phyloP scores from a whole-genome alignment of 2,888 invertebrate species.

The Sinotaia quadrata region DNA sequence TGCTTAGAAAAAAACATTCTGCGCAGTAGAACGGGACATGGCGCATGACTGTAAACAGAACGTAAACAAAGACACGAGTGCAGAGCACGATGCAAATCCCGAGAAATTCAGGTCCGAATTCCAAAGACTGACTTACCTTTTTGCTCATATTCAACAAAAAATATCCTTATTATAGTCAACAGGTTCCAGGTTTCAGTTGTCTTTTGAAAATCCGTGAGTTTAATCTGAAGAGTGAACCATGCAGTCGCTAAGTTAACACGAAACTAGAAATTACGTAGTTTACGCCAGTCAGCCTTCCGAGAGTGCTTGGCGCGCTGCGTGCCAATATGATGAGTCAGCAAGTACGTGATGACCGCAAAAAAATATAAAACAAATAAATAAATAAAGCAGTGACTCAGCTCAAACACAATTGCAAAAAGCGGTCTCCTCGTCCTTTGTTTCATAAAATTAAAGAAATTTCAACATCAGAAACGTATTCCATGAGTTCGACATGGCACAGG shows the following conservation, averaged over 20 bases:
- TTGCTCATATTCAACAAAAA: conserved; percentile 40
- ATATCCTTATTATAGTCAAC: not conserved
- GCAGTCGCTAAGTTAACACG: conserved; percentile 42
- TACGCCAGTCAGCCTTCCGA: conserved; percentile 39
- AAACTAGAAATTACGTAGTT: conserved; percentile 48
- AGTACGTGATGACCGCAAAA: conserved; percentile 45
- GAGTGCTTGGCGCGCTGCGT: conserved; percentile 45
- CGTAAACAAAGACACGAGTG: conserved; percentile 63
- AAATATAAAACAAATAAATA: not conserved
- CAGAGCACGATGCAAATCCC: conserved; percentile 25
- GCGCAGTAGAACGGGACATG: conserved; percentile 25
- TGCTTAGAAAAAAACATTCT: not conserved
- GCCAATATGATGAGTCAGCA: conserved; percentile 50
- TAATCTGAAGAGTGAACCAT: conserved; percentile 21
- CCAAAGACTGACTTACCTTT: conserved; percentile 33
- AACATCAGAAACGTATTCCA: no score
- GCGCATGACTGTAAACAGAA: conserved; percentile 47
- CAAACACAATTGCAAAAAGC: not conserved
- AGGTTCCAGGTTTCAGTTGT: conserved; percentile 2
- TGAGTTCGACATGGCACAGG: no score
- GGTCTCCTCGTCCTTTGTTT: not conserved
- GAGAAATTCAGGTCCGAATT: not conserved
- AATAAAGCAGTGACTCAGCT: not conserved
- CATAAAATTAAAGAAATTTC: not conserved
- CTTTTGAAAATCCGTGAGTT: conserved; percentile 14